Base-by-base conservation (phyloP, 2,797 vertebrate species). In the Semaprochilodus insignis region DNA sequence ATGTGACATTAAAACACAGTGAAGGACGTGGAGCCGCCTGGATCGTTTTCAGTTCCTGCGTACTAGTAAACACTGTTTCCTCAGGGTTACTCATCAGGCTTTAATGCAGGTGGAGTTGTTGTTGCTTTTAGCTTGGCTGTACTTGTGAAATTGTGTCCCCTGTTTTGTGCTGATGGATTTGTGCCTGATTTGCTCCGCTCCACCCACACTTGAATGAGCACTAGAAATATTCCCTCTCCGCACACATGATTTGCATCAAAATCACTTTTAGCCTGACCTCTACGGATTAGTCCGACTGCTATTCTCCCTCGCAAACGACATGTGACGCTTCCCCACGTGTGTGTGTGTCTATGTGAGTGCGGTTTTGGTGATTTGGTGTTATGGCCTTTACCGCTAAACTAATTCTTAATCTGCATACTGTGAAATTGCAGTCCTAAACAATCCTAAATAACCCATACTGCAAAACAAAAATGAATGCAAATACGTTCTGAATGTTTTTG, bases 231-330 rank as follows among this genome's bases (percentile, higher is more conserved):
- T 57, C 78, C 52, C 15, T 69, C 78, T 79, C 48, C 23, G 70
- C 51, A 73, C 74, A 69, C 67, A 62, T 52, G 63, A 69, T 62
- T 82, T 80, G 57, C 85, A 83, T 81, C 85, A 4, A 74, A 80
- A 81, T 88, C 75, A 83, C 55, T 79, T 85, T 78, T 83, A 34
- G 72, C 23, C 65, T 85, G 86, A 87, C 86, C 86, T 85, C 79
- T 81, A 66, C 17, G 70, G 81, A 85, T 87, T 85, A 85, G 77
- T 74, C 81, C 7, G 1, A 6, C 25, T 34, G 74, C 69, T 55
- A 27, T 77, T 82, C 59, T 83, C 48, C 72, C 76, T 23, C 79
- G 36, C 27, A 74, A 75, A 65, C 65, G 74, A 78, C 86, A 85
- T 74, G 80, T 84, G 77, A 84, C 66, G 8, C 80, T 63, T 36